These are phyloP conservation scores for Leuciscus idus DNA, from an alignment of 2,113 vertebrate species.

Conservation along the genomic window DNA sequence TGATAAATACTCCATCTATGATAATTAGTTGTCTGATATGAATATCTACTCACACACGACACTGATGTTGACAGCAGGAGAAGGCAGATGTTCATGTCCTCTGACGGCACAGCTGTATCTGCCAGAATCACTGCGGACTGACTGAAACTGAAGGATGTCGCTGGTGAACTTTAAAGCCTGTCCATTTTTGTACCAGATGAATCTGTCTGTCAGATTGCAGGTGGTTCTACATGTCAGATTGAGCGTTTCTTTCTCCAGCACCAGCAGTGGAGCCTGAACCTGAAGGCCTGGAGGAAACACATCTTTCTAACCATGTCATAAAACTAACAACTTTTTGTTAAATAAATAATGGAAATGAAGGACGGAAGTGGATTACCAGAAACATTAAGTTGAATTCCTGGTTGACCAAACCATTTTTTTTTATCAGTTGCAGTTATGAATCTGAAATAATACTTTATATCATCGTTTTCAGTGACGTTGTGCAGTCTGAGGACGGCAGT, in stretches of 20 bases:
- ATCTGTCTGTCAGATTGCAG: background rate
- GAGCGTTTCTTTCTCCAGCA: background rate
- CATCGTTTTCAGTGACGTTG: background rate
- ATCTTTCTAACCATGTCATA: background rate
- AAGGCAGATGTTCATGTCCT: background rate
- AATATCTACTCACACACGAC: background rate
- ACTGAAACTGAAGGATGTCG: background rate
- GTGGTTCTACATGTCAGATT: background rate
- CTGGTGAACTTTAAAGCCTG: background rate
- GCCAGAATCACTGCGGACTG: conserved; percentile 3
- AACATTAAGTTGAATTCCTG: background rate
- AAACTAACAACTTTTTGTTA: background rate
- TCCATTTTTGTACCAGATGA: conserved; percentile 3
- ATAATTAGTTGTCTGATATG: too few relatives aligned
- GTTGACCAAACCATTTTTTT: accelerated
- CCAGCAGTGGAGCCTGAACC: background rate
- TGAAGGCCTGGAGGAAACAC: background rate
- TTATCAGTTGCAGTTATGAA: accelerated
- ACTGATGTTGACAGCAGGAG: background rate
- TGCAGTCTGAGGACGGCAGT: background rate
- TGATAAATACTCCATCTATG: too few relatives aligned
- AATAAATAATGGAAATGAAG: background rate
- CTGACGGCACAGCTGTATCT: conserved; percentile 29
- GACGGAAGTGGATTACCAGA: conserved; percentile 11
- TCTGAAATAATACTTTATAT: background rate